phyloP scores from a whole-genome alignment of 2,797 vertebrate genomes.

The Microctenopoma lineatum region DNA sequence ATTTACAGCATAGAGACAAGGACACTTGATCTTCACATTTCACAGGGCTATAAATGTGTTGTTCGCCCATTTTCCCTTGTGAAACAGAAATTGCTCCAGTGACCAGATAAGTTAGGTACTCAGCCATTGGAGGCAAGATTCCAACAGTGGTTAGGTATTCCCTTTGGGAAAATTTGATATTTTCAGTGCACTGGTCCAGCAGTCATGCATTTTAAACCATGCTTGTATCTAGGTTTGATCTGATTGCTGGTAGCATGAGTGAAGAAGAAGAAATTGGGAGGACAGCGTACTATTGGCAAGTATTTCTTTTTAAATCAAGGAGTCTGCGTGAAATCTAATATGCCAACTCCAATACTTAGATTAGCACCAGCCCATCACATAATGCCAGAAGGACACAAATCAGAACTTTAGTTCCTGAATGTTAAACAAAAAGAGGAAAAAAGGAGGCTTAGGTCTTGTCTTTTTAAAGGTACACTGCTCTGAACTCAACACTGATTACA shows the following conservation, averaged over 20 bases:
- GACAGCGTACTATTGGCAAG: conserved; percentile 22
- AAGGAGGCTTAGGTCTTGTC: background rate
- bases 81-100: conserved; percentile 23
- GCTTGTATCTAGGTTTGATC: background rate
- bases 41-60: conserved; percentile 54
- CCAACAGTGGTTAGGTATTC: conserved; percentile 20
- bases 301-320: conserved; percentile 38
- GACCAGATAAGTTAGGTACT: conserved; percentile 38
- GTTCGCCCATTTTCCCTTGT: conserved; percentile 19
- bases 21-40: conserved; percentile 58
- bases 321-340: conserved; percentile 51
- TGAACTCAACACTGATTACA: background rate
- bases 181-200: conserved; percentile 23
- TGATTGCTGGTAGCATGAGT: background rate
- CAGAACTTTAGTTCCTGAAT: background rate
- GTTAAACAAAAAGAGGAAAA: background rate
- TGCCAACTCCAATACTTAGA: conserved; percentile 35
- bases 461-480: background rate
- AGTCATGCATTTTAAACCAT: conserved; percentile 2
- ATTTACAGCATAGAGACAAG: conserved; percentile 60
- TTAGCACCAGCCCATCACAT: conserved; percentile 11
- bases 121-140: conserved; percentile 9
- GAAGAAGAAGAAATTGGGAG: conserved; percentile 8
- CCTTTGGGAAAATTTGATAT: conserved; percentile 20
- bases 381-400: background rate